Percentiles rank a stretch among this genome's conserved stretches.
phyloP scores from a whole-genome alignment of 2,888 invertebrate species.

The Tenthredo mesomela region DNA sequence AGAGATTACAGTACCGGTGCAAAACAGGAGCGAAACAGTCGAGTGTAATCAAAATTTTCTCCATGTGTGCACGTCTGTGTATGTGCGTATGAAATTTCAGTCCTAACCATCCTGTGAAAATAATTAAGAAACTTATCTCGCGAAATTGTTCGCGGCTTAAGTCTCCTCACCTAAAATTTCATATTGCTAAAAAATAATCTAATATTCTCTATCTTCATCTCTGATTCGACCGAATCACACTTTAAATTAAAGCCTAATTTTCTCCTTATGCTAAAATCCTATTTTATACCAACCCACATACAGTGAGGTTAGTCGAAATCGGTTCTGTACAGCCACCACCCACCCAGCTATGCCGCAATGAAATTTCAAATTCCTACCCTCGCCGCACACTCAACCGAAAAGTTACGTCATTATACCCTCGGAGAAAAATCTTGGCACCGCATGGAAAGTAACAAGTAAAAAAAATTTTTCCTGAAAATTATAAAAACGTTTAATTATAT shows the following conservation, averaged over 20 bases:
- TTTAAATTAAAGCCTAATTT: not conserved
- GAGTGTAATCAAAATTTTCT: not conserved
- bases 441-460: not conserved
- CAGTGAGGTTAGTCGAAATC: not conserved
- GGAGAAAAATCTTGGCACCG: not conserved
- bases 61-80: not conserved
- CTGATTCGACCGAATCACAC: not conserved
- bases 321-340: not conserved
- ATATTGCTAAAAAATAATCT: not conserved
- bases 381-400: not conserved
- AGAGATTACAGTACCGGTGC: not conserved
- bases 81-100: not conserved
- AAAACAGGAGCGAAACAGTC: not conserved
- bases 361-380: not conserved
- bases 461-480: not conserved
- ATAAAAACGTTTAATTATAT: not conserved
- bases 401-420: not conserved
- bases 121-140: constrained; percentile 6
- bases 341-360: not conserved
- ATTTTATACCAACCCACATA: not conserved
- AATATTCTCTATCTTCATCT: not conserved
- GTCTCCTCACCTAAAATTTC: not conserved
- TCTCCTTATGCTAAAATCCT: not conserved
- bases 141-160: not conserved
- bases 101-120: not conserved